A percentile compares a stretch with the other conserved stretches of the same genome.
Evolutionary conservation across 2,113 vertebrate species (phyloP).

Genomic region (Leptosomus discolor): DNA sequence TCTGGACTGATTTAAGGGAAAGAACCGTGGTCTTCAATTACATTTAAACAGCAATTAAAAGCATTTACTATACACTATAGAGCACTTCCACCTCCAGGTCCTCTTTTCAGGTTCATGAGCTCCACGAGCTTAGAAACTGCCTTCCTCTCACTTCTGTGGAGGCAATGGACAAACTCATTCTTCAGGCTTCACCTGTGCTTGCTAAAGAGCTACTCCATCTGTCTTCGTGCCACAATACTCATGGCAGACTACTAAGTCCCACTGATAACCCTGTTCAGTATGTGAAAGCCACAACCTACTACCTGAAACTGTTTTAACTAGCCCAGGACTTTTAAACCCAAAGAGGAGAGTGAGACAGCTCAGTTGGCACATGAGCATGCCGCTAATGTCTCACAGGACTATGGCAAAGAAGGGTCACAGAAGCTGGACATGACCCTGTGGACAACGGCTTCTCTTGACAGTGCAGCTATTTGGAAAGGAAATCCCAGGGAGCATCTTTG

Average conservation of each 20-base stretch:
- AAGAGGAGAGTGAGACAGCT: background rate
- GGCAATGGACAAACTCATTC: background rate
- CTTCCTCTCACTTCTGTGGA: background rate
- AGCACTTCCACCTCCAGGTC: background rate
- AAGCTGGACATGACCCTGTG: background rate
- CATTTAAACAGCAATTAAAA: background rate
- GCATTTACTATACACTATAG: background rate
- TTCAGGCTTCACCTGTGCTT: background rate
- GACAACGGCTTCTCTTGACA: background rate
- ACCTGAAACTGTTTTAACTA: background rate
- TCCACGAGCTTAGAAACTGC: background rate
- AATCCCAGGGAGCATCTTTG: background rate
- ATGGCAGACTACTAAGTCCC: background rate
- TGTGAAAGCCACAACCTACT: background rate
- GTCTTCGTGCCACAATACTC: fast-evolving
- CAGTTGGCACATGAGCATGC: fast-evolving
- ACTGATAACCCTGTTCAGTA: background rate
- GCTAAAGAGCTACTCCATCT: background rate
- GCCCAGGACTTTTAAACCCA: background rate
- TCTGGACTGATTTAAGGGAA: background rate
- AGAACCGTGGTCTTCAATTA: background rate
- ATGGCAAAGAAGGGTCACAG: background rate
- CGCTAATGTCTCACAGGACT: background rate
- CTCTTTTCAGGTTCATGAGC: background rate
- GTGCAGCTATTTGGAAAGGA: background rate